phyloP scores from a whole-genome alignment of 1,140 invertebrate genomes.

The Ruditapes philippinarum region DNA sequence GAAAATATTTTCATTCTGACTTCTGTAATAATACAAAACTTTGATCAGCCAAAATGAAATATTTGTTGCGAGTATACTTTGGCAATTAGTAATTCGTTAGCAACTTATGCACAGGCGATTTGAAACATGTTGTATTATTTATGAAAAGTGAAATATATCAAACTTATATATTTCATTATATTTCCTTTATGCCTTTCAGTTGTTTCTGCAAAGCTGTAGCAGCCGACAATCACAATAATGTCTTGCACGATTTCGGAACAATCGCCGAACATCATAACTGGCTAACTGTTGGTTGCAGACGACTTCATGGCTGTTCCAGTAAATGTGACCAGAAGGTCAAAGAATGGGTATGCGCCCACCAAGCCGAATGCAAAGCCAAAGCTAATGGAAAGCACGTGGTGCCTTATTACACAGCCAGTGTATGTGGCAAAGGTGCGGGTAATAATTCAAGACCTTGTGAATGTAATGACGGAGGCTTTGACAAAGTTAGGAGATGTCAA shows the following conservation, averaged over 20 bases:
- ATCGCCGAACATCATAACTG: background rate
- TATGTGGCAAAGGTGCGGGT: background rate
- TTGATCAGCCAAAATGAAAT: no score
- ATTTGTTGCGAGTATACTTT: background rate
- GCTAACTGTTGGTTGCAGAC: background rate
- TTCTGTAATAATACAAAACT: no score
- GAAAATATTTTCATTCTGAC: no score
- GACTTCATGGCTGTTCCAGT: background rate
- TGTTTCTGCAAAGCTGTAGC: slow-evolving; percentile 22
- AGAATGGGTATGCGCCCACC: background rate
- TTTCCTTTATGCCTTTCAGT: background rate
- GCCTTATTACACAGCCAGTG: background rate
- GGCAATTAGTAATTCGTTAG: background rate
- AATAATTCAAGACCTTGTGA: background rate
- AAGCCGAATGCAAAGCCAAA: background rate
- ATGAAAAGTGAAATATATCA: no score
- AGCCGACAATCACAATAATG: background rate
- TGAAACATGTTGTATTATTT: no score
- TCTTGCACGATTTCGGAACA: background rate
- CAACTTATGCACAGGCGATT: no score
- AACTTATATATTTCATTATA: background rate
- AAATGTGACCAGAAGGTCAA: background rate
- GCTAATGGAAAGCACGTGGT: background rate
- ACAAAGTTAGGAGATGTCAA: background rate
- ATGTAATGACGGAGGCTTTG: background rate